Conservation (phyloP, 2,797 vertebrate genomes). For the Lepidocolaptes lacrymiger region DNA sequence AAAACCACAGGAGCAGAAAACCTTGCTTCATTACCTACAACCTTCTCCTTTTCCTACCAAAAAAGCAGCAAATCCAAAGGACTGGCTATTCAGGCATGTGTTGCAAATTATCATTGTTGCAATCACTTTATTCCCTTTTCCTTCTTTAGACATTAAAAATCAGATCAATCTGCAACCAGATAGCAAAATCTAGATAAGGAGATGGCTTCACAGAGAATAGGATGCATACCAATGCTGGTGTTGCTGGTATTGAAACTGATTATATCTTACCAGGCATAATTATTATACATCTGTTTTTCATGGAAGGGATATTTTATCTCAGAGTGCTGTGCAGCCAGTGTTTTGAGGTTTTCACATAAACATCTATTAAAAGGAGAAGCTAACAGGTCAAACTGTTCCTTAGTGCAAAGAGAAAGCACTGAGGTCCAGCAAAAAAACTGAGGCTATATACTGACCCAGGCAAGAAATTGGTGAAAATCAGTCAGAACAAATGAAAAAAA, state of each 20-base stretch:
- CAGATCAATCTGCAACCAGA: neutral
- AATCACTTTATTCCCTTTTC: neutral
- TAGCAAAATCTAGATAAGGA: neutral
- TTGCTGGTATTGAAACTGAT: neutral
- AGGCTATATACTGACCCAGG: neutral
- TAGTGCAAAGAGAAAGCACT: neutral
- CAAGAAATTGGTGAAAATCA: neutral
- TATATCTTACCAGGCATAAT: neutral
- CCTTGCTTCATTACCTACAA: neutral
- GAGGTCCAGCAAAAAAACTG: neutral
- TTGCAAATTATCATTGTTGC: neutral
- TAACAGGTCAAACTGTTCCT: neutral
- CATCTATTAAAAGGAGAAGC: neutral
- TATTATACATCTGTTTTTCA: neutral
- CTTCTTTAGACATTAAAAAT: neutral
- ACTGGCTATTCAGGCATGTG: neutral
- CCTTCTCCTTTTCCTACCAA: neutral
- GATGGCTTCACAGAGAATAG: neutral
- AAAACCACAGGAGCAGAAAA: neutral
- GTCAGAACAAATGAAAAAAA: neutral
- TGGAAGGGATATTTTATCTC: neutral
- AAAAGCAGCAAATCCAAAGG: neutral
- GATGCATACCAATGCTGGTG: neutral
- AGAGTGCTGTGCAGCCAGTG: neutral
- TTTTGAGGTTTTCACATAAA: neutral